Evolutionary conservation across 2,888 invertebrate genomes (phyloP), one percentile per base, ranked within the genome.

Genomic region (Ennomos erosarius): DNA sequence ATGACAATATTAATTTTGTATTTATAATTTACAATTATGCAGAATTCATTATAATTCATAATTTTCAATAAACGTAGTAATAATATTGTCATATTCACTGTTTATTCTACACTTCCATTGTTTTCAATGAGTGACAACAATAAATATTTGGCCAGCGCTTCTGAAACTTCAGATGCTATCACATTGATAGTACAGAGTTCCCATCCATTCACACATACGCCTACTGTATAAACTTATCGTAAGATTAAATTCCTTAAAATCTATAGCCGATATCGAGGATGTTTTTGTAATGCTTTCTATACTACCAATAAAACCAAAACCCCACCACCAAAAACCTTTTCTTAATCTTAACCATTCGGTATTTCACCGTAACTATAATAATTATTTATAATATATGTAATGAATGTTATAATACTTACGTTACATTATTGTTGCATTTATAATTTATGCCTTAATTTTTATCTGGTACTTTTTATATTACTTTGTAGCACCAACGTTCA

Each of bases 101-200:
- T 26, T 26, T 26, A 26, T 6, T 26, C 4, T 26, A 26, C 1
- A 26, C 16, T 16, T 16, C 33, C 8, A 33, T 33, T 44, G 8
- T 33, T 9, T 44, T n/a, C 0, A 33, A 33, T n/a, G 1, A n/a
- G 8, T 33, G 9, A 33, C 1, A 47, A 37, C 9, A 13, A 40
- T 26, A 44, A 44, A 47, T 10, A 6, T 43, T 43, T 35, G 40
- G 46, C 42, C 51, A 60, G 55, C 9, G 6, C 34, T 12, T 12
- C 9, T 34, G 43, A 68, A 65, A 65, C 65, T 53, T 49, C 59
- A 33, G 48, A 42, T 54, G 37, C 59, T 68, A 66, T 66, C 59
- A 34, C 9, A 49, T 0, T 11, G 33, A 69, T 67, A 66, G 62
- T 49, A 60, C 36, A 43, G 59, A 57, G 64, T 64, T 64, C 55